Conservation (phyloP, 2,888 invertebrate genomes). For the Ectropis crepuscularia region DNA sequence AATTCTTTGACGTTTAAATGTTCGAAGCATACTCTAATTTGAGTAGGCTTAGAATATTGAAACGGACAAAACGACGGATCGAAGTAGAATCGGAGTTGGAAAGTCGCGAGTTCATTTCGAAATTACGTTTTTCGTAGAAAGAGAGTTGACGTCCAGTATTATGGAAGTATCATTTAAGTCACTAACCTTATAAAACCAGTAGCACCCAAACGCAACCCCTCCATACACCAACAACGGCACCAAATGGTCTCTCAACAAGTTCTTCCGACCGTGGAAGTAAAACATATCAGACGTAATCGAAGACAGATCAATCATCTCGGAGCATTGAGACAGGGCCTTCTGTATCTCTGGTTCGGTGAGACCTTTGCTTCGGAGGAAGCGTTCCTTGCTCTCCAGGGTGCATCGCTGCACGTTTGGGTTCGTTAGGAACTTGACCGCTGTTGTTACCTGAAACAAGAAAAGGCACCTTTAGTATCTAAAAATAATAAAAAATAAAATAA, state of each 20-base stretch:
- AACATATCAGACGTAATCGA: slow-evolving; percentile 72
- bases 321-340: slow-evolving; percentile 89
- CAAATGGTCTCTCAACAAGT: slow-evolving; percentile 87
- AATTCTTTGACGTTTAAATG: too few species aligned
- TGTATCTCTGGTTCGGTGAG: slow-evolving; percentile 90
- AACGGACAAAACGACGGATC: too few species aligned
- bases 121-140: too few species aligned
- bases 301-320: slow-evolving; percentile 70
- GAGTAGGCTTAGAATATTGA: too few species aligned
- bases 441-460: slow-evolving; percentile 87
- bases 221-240: slow-evolving; percentile 90
- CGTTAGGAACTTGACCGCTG: slow-evolving; percentile 93
- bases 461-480: background rate
- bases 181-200: slow-evolving; percentile 92
- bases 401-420: slow-evolving; percentile 93
- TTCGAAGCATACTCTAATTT: too few species aligned
- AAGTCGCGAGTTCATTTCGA: too few species aligned
- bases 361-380: slow-evolving; percentile 91
- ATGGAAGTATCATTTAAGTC: background rate
- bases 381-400: slow-evolving; percentile 90
- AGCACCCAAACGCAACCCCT: slow-evolving; percentile 90
- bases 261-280: slow-evolving; percentile 68
- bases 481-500: background rate
- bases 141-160: too few species aligned
- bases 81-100: too few species aligned